Evolutionary conservation across 1,140 invertebrate species (phyloP).

Genomic region (Zaprionus taronus): DNA sequence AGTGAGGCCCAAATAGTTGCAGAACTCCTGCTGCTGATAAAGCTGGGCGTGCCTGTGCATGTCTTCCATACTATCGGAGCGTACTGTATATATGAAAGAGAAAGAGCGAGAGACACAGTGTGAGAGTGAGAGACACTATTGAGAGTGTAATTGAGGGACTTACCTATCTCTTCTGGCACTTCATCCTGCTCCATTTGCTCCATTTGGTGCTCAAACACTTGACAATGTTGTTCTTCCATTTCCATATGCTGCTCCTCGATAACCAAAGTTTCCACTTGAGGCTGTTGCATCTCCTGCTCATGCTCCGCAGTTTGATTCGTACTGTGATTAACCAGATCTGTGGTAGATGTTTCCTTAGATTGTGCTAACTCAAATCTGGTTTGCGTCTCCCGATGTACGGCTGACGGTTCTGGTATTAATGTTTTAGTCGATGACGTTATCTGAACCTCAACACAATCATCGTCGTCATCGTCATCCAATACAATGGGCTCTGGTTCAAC

Average conservation of each 20-base stretch:
- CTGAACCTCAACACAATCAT: slow-evolving; percentile 61
- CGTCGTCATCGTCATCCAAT: slow-evolving; percentile 66
- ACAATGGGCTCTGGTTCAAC: slow-evolving; percentile 52
- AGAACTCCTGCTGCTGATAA: slow-evolving; percentile 79
- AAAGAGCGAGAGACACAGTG: neutral
- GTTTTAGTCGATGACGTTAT: slow-evolving; percentile 46
- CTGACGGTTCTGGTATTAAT: slow-evolving; percentile 43
- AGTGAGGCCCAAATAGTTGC: slow-evolving; percentile 77
- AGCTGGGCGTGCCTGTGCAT: slow-evolving; percentile 48
- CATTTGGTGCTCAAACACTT: neutral
- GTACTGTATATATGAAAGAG: neutral
- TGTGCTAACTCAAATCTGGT: neutral
- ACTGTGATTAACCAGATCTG: slow-evolving; percentile 36
- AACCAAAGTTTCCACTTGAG: neutral
- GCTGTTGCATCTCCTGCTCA: neutral
- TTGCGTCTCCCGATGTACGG: slow-evolving; percentile 36
- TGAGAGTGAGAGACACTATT: neutral
- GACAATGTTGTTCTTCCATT: neutral
- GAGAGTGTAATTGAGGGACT: neutral
- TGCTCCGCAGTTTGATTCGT: neutral
- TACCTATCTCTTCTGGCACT: slow-evolving; percentile 6
- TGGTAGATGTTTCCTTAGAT: slow-evolving; percentile 59
- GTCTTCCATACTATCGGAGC: slow-evolving; percentile 13
- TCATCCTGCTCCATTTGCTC: neutral
- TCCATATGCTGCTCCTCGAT: neutral